A percentile compares a stretch with the other conserved stretches of the same genome.
Conservation (phyloP, 1,140 invertebrate species). For the Cyphomyrmex costatus region DNA sequence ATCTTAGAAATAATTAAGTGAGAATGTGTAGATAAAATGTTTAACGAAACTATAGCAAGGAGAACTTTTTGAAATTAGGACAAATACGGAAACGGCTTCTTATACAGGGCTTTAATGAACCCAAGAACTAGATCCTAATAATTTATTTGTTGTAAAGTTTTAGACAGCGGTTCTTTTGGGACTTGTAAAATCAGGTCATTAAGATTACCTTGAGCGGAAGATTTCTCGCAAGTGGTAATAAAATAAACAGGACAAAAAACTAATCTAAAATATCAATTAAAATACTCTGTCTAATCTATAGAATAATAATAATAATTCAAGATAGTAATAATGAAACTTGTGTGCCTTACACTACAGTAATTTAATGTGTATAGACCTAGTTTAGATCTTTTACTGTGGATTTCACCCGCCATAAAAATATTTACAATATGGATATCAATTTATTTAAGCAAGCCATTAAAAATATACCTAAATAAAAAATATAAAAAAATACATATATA, state of each 20-base stretch:
- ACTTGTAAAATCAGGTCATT: constrained; percentile 46
- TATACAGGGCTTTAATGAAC: constrained; percentile 37
- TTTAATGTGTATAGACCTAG: not conserved
- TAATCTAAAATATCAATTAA: constrained; percentile 38
- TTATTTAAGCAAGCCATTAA: not conserved
- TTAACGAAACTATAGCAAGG: not conserved
- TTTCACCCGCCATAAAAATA: not conserved
- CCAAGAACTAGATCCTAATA: constrained; percentile 47
- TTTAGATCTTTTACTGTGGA: not conserved
- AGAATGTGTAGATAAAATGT: not conserved
- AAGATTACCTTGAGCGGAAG: constrained; percentile 33
- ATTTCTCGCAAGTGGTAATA: constrained; percentile 50
- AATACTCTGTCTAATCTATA: not conserved
- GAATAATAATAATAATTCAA: not conserved
- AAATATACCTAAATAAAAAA: too few species aligned
- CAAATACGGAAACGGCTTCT: constrained; percentile 6
- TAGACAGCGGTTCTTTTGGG: constrained; percentile 14
- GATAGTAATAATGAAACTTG: not conserved
- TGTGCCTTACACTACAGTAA: not conserved
- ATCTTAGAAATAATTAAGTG: not conserved
- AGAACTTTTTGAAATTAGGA: not conserved
- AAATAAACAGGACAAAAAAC: constrained; percentile 42
- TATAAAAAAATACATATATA: too few species aligned
- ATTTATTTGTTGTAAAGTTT: constrained; percentile 56
- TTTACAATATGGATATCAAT: not conserved